phyloP scores from a whole-genome alignment of 2,888 invertebrate genomes.

The Holacanthella duospinosa region DNA sequence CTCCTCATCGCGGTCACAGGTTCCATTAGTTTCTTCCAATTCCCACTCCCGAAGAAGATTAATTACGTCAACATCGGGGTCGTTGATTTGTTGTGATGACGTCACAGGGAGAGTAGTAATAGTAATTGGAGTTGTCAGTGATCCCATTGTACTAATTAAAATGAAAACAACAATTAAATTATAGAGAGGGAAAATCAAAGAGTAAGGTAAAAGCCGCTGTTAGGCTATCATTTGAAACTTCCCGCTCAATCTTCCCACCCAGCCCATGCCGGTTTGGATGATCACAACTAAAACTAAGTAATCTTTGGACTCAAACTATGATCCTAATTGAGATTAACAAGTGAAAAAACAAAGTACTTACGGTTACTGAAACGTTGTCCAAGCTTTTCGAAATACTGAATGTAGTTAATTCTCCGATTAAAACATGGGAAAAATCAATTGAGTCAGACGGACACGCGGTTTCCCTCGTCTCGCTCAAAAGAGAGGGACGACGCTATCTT shows the following conservation, averaged over 20 bases:
- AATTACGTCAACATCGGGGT: conserved; percentile 1
- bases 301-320: too few relatives aligned
- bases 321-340: too few relatives aligned
- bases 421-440: background rate
- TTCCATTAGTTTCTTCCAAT: background rate
- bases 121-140: background rate
- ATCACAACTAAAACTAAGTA: background rate
- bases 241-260: conserved; percentile 1
- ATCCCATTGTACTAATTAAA: background rate
- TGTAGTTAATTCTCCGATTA: background rate
- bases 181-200: background rate
- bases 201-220: background rate
- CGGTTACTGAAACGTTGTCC: background rate
- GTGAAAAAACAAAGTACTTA: background rate
- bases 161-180: background rate
- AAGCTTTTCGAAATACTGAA: too few relatives aligned
- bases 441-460: background rate
- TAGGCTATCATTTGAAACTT: background rate
- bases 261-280: background rate
- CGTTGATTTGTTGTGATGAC: background rate
- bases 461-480: background rate
- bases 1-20: background rate
- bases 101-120: background rate
- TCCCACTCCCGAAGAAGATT: background rate
- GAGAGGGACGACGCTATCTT: conserved; percentile 3